Conservation (phyloP, 2,888 invertebrate species). For the Drepana falcataria region DNA sequence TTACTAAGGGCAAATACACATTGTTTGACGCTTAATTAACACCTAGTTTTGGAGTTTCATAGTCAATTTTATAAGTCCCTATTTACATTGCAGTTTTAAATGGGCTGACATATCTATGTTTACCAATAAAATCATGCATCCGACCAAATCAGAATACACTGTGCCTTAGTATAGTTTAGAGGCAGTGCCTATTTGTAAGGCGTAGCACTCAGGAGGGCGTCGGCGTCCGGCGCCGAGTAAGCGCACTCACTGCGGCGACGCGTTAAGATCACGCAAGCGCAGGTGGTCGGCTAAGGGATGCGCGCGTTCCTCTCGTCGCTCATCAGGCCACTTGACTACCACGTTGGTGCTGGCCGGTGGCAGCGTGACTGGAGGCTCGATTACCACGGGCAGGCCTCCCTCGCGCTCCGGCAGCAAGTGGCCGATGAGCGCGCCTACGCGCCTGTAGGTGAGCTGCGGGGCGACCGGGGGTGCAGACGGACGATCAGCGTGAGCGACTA, state of each 20-base stretch:
- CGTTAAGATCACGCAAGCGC: constrained; percentile 54
- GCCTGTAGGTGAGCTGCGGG: constrained; percentile 47
- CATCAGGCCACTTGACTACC: constrained; percentile 67
- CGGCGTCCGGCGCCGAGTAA: constrained; percentile 25
- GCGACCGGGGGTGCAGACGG: constrained; percentile 29
- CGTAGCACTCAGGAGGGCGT: constrained; percentile 44
- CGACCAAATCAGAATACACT: constrained; percentile 43
- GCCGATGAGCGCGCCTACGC: constrained; percentile 59
- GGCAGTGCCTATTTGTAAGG: constrained; percentile 47
- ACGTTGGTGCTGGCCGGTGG: constrained; percentile 53
- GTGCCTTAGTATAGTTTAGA: constrained; percentile 38
- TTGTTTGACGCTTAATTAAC: constrained; percentile 15
- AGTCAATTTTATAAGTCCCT: constrained; percentile 14
- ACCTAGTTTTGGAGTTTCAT: constrained; percentile 4
- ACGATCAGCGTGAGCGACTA: constrained; percentile 45
- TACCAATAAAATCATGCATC: constrained; percentile 35
- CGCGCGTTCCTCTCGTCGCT: constrained; percentile 36
- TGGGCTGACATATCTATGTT: constrained; percentile 29
- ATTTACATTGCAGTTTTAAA: constrained; percentile 44
- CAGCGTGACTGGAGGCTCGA: constrained; percentile 67
- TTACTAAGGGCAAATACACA: constrained; percentile 21
- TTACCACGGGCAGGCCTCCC: constrained; percentile 54
- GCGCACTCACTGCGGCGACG: constrained; percentile 54
- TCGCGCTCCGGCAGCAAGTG: constrained; percentile 59
- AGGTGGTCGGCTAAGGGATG: constrained; percentile 59